These are phyloP conservation scores for Morone saxatilis DNA, from an alignment of 2,113 vertebrate species.

Conservation along the genomic window DNA sequence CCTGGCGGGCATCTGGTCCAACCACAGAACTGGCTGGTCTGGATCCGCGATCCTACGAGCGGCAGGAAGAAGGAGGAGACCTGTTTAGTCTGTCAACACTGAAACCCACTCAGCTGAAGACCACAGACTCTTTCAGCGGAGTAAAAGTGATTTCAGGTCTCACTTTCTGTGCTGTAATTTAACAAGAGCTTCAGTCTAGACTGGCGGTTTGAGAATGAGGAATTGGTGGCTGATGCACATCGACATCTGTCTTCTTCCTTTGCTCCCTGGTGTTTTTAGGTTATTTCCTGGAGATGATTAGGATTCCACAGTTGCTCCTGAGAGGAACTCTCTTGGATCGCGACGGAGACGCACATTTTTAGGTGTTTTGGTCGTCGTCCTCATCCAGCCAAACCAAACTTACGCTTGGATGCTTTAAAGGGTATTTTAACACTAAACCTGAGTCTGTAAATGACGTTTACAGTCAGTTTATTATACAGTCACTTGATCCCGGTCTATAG, in stretches of 20 bases:
- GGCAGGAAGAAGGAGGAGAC: neutral
- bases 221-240: neutral
- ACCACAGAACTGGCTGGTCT: constrained; percentile 97
- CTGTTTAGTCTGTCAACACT: constrained; percentile 1
- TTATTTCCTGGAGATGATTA: constrained; percentile 33
- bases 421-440: neutral
- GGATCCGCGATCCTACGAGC: constrained; percentile 92
- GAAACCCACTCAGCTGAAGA: neutral
- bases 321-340: neutral
- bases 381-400: constrained; percentile 1
- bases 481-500: too few species aligned
- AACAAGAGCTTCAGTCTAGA: neutral
- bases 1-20: constrained; percentile 96
- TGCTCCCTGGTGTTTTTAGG: neutral
- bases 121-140: neutral
- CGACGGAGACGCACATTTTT: neutral
- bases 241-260: constrained; percentile 6
- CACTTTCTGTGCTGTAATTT: neutral
- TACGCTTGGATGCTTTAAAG: neutral
- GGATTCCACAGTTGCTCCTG: neutral
- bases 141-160: neutral
- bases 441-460: neutral
- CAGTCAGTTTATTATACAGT: neutral
- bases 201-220: neutral
- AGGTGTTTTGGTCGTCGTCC: neutral